Evolutionary conservation across 2,113 vertebrate species (phyloP).

Genomic region (Calidris pugnax): DNA sequence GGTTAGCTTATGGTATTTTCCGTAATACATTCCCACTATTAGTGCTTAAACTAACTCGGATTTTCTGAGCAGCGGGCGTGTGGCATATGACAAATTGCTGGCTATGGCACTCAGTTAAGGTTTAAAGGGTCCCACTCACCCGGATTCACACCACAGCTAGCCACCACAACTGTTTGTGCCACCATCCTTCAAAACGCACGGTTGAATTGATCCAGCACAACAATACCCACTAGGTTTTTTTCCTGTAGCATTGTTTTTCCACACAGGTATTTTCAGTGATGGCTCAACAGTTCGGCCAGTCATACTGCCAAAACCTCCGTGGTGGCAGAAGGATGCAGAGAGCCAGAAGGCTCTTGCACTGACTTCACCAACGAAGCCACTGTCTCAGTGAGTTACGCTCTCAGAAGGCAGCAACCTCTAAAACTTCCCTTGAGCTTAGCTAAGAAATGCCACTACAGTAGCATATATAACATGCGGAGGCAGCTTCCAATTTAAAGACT

Average conservation of each 20-base stretch:
- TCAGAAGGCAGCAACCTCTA: background rate
- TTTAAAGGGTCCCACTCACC: background rate
- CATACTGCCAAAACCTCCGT: background rate
- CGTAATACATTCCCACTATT: background rate
- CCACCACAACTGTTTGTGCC: background rate
- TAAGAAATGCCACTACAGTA: background rate
- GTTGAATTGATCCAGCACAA: accelerated
- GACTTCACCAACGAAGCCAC: background rate
- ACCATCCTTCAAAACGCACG: background rate
- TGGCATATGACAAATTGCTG: background rate
- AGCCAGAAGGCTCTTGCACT: background rate
- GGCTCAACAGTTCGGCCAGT: background rate
- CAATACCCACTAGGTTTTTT: background rate
- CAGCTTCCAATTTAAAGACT: background rate
- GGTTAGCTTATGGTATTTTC: conserved; percentile 2
- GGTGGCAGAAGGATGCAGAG: background rate
- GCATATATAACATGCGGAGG: background rate
- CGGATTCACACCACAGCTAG: background rate
- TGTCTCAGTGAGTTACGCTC: background rate
- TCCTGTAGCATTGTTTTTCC: background rate
- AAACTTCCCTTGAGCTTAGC: background rate
- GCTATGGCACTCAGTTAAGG: background rate
- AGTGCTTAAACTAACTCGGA: background rate
- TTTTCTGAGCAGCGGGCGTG: background rate
- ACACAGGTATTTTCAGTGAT: background rate